These are phyloP conservation scores for Epizoanthus rinbou DNA, from an alignment of 92 coral and sea anemone species.

Conservation along the genomic window DNA sequence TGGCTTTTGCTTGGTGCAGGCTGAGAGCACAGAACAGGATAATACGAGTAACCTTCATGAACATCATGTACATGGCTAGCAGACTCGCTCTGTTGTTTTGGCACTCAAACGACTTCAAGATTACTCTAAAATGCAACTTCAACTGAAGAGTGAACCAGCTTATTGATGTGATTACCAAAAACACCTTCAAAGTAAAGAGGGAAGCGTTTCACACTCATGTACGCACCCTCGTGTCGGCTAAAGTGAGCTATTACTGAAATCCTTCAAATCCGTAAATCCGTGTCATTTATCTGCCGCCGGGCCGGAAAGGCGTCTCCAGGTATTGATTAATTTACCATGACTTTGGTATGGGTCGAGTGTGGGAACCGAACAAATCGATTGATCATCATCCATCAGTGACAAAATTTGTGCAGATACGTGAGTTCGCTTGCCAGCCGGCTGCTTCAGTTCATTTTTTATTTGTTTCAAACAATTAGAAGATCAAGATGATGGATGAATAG, in stretches of 20 bases:
- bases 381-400: constrained; percentile 47
- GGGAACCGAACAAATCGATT: constrained; percentile 19
- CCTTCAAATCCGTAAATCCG: constrained; percentile 22
- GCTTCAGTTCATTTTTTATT: background rate
- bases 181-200: constrained; percentile 18
- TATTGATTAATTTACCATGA: constrained; percentile 1
- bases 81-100: no score
- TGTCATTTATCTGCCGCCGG: constrained; percentile 23
- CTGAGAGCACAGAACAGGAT: background rate
- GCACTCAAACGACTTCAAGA: background rate
- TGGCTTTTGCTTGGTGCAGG: background rate
- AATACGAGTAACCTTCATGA: background rate
- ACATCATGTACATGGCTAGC: background rate
- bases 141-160: background rate
- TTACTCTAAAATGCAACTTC: background rate
- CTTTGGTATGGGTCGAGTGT: constrained; percentile 28
- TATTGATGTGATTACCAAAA: background rate
- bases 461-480: background rate
- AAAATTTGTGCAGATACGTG: constrained; percentile 12
- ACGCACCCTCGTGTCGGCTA: background rate
- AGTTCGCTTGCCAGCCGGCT: constrained; percentile 21
- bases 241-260: constrained; percentile 19
- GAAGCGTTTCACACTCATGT: background rate
- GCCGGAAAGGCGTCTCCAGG: constrained; percentile 39
- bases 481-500: background rate